phyloP scores from a whole-genome alignment of 1,140 invertebrate genomes.

The Globodera rostochiensis region DNA sequence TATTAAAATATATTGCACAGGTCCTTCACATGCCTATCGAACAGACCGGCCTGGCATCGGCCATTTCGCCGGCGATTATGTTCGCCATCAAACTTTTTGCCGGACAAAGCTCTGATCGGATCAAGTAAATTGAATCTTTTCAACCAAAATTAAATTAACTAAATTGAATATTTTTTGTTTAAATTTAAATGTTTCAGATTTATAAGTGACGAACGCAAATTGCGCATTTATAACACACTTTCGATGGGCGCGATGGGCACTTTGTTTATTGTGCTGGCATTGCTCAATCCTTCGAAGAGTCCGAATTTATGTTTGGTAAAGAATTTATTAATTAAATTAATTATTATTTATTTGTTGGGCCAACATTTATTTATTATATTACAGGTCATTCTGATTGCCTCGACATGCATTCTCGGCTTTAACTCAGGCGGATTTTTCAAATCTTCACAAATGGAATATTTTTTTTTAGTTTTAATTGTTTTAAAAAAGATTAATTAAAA shows the following conservation, averaged over 20 bases:
- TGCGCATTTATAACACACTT: constrained; percentile 55
- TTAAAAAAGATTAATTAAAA: background rate
- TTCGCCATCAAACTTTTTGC: constrained; percentile 58
- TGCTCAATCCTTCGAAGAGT: constrained; percentile 43
- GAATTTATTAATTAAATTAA: too few species aligned
- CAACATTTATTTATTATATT: background rate
- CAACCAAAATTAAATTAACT: background rate
- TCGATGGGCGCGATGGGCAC: constrained; percentile 55
- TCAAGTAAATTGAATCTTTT: constrained; percentile 31
- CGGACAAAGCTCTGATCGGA: constrained; percentile 50
- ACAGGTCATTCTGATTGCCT: constrained; percentile 47
- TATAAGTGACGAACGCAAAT: constrained; percentile 43
- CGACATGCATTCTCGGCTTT: constrained; percentile 55
- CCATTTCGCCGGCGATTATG: constrained; percentile 58
- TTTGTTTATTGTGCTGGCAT: constrained; percentile 56
- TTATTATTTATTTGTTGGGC: too few species aligned
- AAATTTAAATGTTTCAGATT: constrained; percentile 29
- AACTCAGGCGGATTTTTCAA: constrained; percentile 59
- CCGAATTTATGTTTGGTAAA: constrained; percentile 44
- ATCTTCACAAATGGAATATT: constrained; percentile 49
- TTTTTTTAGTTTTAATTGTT: constrained; percentile 4
- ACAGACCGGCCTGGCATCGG: constrained; percentile 59
- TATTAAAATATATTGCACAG: constrained; percentile 8
- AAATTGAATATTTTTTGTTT: background rate
- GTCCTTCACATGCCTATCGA: constrained; percentile 55